Percentiles rank a stretch among this genome's conserved stretches.
These are phyloP conservation scores for Hybognathus amarus DNA, from an alignment of 2,797 vertebrate species.

Conservation along the genomic window DNA sequence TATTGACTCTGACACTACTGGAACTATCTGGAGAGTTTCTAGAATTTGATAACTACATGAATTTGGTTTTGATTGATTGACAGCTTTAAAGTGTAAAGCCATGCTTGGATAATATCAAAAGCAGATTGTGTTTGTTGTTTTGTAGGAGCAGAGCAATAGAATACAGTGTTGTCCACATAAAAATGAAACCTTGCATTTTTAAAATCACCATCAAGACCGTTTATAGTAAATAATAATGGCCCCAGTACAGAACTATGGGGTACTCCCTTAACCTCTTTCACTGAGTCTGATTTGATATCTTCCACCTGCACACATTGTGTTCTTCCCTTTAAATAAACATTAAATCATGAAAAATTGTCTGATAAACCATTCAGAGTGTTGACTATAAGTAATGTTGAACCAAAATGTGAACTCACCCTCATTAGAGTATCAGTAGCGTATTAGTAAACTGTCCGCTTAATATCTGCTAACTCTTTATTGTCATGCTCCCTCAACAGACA, in stretches of 20 bases:
- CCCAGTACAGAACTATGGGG: neutral
- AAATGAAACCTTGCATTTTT: neutral
- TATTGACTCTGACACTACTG: neutral
- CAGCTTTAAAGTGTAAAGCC: neutral
- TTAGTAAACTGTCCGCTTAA: too few relatives aligned
- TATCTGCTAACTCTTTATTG: too few relatives aligned
- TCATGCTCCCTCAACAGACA: too few relatives aligned
- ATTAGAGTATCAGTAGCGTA: too few relatives aligned
- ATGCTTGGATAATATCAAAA: neutral
- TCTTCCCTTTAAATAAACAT: too few relatives aligned
- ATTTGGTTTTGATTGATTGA: neutral
- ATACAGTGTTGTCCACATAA: accelerated
- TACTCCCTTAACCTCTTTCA: neutral
- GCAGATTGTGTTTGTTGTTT: neutral
- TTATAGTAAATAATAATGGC: neutral
- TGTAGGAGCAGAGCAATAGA: neutral
- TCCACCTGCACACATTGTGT: too few relatives aligned
- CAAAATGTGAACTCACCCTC: too few relatives aligned
- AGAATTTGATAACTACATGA: neutral
- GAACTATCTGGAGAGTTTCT: neutral
- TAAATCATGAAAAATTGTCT: too few relatives aligned
- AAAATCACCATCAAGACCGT: neutral
- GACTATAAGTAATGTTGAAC: too few relatives aligned
- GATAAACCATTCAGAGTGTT: too few relatives aligned
- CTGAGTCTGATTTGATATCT: too few relatives aligned